Conservation (phyloP, 2,113 vertebrate genomes). For the Eretmochelys imbricata region DNA sequence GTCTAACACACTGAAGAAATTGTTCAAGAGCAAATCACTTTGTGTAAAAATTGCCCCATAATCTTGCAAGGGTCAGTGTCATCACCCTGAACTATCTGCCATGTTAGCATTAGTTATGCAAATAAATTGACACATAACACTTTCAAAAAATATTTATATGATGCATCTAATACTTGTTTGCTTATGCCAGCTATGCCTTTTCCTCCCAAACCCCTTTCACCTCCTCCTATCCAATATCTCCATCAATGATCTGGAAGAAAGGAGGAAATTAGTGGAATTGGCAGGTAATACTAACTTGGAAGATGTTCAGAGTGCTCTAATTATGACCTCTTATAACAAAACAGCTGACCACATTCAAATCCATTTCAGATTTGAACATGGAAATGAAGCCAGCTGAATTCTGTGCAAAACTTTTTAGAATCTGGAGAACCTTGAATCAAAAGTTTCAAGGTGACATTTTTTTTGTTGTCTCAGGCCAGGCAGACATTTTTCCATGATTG, state of each 20-base stretch:
- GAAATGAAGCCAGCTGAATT: not conserved
- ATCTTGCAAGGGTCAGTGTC: not conserved
- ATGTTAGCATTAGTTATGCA: not conserved
- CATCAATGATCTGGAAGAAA: not conserved
- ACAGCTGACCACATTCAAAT: not conserved
- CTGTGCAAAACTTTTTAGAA: not conserved
- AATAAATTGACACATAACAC: not conserved
- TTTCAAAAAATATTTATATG: not conserved
- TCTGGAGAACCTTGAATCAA: not conserved
- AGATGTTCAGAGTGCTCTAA: not conserved
- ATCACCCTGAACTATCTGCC: not conserved
- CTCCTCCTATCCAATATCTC: not conserved
- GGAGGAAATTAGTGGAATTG: not conserved
- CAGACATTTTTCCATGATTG: not conserved
- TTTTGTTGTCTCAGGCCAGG: not conserved
- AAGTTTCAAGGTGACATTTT: not conserved
- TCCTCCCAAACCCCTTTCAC: not conserved
- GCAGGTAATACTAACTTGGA: not conserved
- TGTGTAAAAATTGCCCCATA: not conserved
- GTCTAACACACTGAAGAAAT: not conserved
- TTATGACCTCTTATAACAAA: not conserved
- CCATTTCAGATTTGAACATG: not conserved
- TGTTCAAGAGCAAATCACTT: not conserved
- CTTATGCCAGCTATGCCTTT: not conserved
- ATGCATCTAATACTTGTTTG: not conserved